phyloP scores from a whole-genome alignment of 2,888 invertebrate species.

The Elmis aenea region DNA sequence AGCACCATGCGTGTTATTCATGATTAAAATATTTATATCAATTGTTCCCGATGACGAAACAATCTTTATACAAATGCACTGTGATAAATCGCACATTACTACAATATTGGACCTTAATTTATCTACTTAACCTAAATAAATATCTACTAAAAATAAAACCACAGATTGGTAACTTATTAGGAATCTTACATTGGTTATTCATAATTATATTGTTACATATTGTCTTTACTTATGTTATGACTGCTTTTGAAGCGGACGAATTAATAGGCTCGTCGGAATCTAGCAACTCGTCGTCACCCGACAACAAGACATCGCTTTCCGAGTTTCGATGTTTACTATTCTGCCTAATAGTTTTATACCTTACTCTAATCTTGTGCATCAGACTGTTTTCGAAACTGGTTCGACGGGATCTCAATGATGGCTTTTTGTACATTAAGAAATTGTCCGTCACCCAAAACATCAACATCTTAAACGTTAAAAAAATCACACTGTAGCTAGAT shows the following conservation, averaged over 20 bases:
- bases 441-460: slow-evolving; percentile 87
- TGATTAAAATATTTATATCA: too few species aligned
- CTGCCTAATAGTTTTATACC: slow-evolving; percentile 56
- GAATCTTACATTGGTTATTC: too few species aligned
- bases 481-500: slow-evolving; percentile 8
- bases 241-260: slow-evolving; percentile 12
- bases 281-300: slow-evolving; percentile 60
- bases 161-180: too few species aligned
- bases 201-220: too few species aligned
- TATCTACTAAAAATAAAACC: too few species aligned
- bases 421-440: slow-evolving; percentile 67
- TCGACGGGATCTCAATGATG: slow-evolving; percentile 37
- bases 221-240: slow-evolving; percentile 25
- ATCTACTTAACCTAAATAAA: too few species aligned
- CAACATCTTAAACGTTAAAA: slow-evolving; percentile 58
- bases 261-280: slow-evolving; percentile 43
- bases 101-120: too few species aligned
- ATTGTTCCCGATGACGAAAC: too few species aligned
- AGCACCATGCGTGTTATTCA: too few species aligned
- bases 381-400: slow-evolving; percentile 38
- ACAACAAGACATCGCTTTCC: slow-evolving; percentile 58
- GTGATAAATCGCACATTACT: too few species aligned
- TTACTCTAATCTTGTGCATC: slow-evolving; percentile 44
- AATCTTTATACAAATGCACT: too few species aligned
- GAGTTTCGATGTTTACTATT: slow-evolving; percentile 54